Base-by-base conservation (phyloP, 23 tunicate genomes). In the Styela clava region DNA sequence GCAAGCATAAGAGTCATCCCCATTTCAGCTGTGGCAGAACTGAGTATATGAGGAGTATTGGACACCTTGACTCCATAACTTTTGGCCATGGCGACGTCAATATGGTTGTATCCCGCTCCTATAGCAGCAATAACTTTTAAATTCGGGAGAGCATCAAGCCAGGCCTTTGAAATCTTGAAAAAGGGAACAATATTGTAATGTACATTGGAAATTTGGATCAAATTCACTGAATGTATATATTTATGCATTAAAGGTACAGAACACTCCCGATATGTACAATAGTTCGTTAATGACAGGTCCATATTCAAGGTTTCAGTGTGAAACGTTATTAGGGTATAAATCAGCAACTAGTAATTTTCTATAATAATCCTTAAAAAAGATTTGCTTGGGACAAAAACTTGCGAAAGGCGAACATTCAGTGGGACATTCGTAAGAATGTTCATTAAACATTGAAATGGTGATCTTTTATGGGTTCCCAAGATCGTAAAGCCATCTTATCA, bases 41-140 rank as follows among this genome's bases (percentile, higher is more conserved):
- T 69, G 0, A 93, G 68, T 34, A 93, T 89, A 74, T 35, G 24
- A 0, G 98, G 98, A 3, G 94, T 74, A 74, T 93, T 84, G 9
- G 98, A 93, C 20, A 93, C 82, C 69, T 81, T 84, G 28, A 88
- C 85, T 2, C 87, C 89, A 61, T 33, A 70, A 21, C 85, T 84
- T 35, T 77, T 79, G n/a, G 88, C 32, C 81, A 93, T 32, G 24
- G 69, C 25, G 2, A 83, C 82, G 69, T 93, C 93, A 44, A 93
- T 31, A 52, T 93, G 89, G 62, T 93, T 87, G 69, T 93, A 93
- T 22, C 98, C 98, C 9, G 79, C 93, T 24, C 85, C 84, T 62
- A 68, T 35, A 65, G 29, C 61, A 21, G 98, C 98, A 52, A 93
- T 86, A 3, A 93, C 63, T 72, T 93, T 93, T 5, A 93, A 73